Evolutionary conservation across 2,888 invertebrate species (phyloP).

Genomic region (Drosophila nr. medialis): DNA sequence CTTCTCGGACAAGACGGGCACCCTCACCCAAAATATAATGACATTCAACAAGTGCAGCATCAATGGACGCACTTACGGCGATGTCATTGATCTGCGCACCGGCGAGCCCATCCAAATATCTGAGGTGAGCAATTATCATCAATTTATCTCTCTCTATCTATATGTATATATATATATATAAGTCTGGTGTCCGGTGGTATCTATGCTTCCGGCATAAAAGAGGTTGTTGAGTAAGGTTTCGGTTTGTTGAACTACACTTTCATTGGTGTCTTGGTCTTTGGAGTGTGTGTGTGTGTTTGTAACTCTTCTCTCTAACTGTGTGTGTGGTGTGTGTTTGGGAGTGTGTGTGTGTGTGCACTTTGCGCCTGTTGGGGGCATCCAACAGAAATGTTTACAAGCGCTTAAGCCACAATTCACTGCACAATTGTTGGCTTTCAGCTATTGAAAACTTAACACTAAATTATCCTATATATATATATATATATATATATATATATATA

Average conservation of each 20-base stretch:
- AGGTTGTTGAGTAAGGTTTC: not conserved
- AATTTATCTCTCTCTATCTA: not conserved
- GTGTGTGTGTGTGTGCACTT: conserved; percentile 6
- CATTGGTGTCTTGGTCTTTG: conserved; percentile 10
- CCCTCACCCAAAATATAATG: conserved; percentile 99
- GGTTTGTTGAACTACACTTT: not conserved
- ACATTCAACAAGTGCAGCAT: conserved; percentile 99
- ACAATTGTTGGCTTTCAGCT: conserved; percentile 2
- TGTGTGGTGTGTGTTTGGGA: conserved; percentile 3
- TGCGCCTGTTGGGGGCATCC: conserved; percentile 34
- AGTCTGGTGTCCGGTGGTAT: conserved; percentile 1
- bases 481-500: too few species aligned
- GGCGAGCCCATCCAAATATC: conserved; percentile 94
- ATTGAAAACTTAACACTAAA: not conserved
- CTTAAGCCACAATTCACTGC: not conserved
- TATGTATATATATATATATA: not conserved
- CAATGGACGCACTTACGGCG: conserved; percentile 95
- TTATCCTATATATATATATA: not conserved
- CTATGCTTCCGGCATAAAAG: not conserved
- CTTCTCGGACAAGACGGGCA: conserved; percentile 99
- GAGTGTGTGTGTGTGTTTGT: not conserved
- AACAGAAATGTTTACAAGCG: conserved; percentile 19
- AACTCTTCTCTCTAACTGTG: not conserved
- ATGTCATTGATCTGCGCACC: conserved; percentile 93
- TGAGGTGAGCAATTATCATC: conserved; percentile 87